Evolutionary conservation across 2,888 invertebrate genomes (phyloP).

Genomic region (Rhyacophila evoluta): DNA sequence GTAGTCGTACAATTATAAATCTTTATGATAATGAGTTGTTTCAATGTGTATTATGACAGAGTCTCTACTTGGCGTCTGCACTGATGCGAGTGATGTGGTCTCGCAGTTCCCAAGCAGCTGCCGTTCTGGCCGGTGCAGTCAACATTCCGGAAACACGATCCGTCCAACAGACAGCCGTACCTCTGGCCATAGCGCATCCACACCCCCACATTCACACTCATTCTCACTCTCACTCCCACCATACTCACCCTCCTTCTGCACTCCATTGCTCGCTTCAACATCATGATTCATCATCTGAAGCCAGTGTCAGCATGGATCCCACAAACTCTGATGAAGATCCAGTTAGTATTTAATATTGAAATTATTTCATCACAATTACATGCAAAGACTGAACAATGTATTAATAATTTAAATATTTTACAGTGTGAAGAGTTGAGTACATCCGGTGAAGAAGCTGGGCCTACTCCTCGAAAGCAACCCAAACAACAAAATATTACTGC

Average conservation of each 20-base stretch:
- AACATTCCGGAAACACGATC: slow-evolving; percentile 60
- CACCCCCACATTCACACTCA: slow-evolving; percentile 66
- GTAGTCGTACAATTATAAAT: too few species aligned
- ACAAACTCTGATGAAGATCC: slow-evolving; percentile 85
- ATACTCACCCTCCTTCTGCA: slow-evolving; percentile 66
- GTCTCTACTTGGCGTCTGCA: slow-evolving; percentile 89
- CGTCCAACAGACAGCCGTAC: slow-evolving; percentile 58
- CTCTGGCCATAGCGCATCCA: slow-evolving; percentile 59
- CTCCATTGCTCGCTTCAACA: slow-evolving; percentile 63
- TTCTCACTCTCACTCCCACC: slow-evolving; percentile 64
- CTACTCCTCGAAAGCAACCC: slow-evolving; percentile 74
- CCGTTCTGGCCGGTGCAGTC: slow-evolving; percentile 59
- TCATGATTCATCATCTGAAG: slow-evolving; percentile 78
- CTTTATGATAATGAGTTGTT: slow-evolving; percentile 16
- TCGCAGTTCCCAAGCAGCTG: slow-evolving; percentile 68
- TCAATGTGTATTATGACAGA: slow-evolving; percentile 72
- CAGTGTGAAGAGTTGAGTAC: slow-evolving; percentile 74
- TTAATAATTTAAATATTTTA: slow-evolving; percentile 30
- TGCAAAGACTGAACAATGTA: background rate
- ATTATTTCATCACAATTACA: too few species aligned
- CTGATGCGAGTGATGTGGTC: slow-evolving; percentile 94
- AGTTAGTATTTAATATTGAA: too few species aligned
- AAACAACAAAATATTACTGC: slow-evolving; percentile 68
- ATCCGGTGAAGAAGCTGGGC: slow-evolving; percentile 70
- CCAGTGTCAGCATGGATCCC: slow-evolving; percentile 84